Evolutionary conservation across 2,797 vertebrate genomes (phyloP).

Genomic region (Prunella strophiata): DNA sequence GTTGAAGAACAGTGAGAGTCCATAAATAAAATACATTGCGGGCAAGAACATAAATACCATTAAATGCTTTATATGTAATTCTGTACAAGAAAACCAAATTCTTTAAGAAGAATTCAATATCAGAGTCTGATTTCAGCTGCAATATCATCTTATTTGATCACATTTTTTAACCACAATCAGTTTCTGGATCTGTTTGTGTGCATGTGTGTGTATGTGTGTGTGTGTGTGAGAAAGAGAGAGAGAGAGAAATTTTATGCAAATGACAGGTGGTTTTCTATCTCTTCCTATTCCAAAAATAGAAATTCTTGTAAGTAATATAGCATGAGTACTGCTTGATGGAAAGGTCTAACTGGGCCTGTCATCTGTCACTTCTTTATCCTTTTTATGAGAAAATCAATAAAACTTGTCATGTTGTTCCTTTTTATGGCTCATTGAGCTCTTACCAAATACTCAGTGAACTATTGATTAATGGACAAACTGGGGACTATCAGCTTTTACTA

Average conservation of each 20-base stretch:
- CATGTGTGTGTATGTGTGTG: too few relatives aligned
- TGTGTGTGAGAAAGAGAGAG: background rate
- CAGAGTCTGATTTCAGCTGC: background rate
- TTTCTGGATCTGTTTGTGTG: background rate
- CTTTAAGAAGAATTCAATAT: background rate
- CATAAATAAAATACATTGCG: background rate
- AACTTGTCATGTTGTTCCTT: slow-evolving; percentile 42
- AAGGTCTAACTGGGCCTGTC: background rate
- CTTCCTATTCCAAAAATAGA: slow-evolving; percentile 33
- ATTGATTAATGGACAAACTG: slow-evolving; percentile 40
- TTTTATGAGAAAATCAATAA: slow-evolving; percentile 49
- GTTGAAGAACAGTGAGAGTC: background rate
- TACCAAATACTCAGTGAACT: slow-evolving; percentile 31
- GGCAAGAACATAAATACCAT: background rate
- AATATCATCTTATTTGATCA: background rate
- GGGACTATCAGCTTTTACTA: slow-evolving; percentile 33
- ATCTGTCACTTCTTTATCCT: slow-evolving; percentile 30
- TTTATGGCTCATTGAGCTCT: slow-evolving; percentile 33
- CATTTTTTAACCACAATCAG: background rate
- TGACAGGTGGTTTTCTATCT: background rate
- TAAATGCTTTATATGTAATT: accelerated
- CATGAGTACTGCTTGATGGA: background rate
- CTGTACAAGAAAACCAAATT: background rate
- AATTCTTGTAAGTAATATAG: slow-evolving; percentile 1
- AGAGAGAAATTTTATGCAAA: background rate